Base-by-base conservation (phyloP, 2,888 invertebrate genomes). In the Thecocarcelia acutangulata region DNA sequence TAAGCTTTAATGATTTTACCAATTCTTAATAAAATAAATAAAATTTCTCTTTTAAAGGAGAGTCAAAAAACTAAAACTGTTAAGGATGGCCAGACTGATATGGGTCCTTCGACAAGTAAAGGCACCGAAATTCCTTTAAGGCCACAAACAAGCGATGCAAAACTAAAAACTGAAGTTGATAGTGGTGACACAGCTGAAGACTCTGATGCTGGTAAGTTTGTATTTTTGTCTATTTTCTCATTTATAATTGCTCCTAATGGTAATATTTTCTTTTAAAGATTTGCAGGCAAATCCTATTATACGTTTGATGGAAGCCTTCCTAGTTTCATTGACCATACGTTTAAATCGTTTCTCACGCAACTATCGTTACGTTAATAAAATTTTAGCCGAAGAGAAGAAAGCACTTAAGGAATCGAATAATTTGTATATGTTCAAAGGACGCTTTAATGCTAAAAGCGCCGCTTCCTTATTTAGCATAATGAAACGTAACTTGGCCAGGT, bases 331-430 rank as follows among this genome's bases (percentile, higher is more conserved):
- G 66, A 97, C 97, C 2, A 93, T 93, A 70, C 94, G 95, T 86
- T 92, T 98, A 75, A 97, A 98, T 92, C 93, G 93, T 86, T 88
- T 96, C 86, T 99, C 99, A 0, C 93, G 96, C 70, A 98, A 99
- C 90, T 98, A 98, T 91, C 94, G 99, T 87, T 98, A 97, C 89
- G 97, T 99, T 0, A 96, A 98, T 24, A 94, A 94, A 85, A 96
- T 97, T 33, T 93, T 99, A 70, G 94, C 95, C 0, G 93, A 95
- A 80, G 99, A 99, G 89, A 98, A 98, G 91, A 96, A 95, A 90
- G 91, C 93, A 73, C 91, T 98, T 1, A 98, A 97, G 93, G 97
- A 96, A 90, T 84, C 86, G 0, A 69, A 79, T 19, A 70, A 56
- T 3, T 48, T 79, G 50, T 63, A 68, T 21, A 76, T 82, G 81